phyloP scores from a whole-genome alignment of 2,888 invertebrate genomes.

The Zaprionus obscuricornis region DNA sequence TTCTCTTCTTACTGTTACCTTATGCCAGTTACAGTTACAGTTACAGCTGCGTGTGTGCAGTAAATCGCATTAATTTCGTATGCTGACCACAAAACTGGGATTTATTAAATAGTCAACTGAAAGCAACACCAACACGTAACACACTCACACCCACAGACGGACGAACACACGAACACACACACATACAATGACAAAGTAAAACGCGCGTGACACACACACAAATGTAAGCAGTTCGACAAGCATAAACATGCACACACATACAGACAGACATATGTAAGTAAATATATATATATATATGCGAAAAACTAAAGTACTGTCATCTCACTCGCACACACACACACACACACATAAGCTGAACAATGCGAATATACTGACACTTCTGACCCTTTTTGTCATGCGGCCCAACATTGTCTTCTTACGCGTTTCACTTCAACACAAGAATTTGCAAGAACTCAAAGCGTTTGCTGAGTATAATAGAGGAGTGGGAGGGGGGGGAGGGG shows the following conservation, averaged over 20 bases:
- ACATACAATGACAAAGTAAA: conserved; percentile 24
- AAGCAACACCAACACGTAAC: neutral
- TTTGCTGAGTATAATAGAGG: conserved; percentile 11
- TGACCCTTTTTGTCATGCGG: conserved; percentile 31
- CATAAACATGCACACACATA: conserved; percentile 21
- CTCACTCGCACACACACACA: conserved; percentile 17
- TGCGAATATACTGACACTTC: conserved; percentile 25
- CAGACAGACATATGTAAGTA: conserved; percentile 23
- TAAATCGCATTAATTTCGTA: conserved; percentile 79
- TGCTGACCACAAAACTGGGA: conserved; percentile 79
- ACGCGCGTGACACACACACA: conserved; percentile 69
- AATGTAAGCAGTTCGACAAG: conserved; percentile 29
- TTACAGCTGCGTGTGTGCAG: conserved; percentile 48
- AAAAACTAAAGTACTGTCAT: conserved; percentile 45
- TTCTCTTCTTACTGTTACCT: neutral
- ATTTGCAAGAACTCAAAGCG: no score
- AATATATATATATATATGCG: conserved; percentile 26
- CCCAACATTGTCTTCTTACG: conserved; percentile 2
- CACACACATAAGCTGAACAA: conserved; percentile 15
- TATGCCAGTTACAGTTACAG: no score
- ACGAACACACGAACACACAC: neutral
- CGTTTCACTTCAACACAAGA: conserved; percentile 6
- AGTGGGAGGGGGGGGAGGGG: conserved; percentile 8
- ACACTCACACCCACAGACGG: conserved; percentile 43
- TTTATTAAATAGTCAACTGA: conserved; percentile 79